Conservation (phyloP, 2,113 vertebrate species). For the Tragelaphus buxtoni region DNA sequence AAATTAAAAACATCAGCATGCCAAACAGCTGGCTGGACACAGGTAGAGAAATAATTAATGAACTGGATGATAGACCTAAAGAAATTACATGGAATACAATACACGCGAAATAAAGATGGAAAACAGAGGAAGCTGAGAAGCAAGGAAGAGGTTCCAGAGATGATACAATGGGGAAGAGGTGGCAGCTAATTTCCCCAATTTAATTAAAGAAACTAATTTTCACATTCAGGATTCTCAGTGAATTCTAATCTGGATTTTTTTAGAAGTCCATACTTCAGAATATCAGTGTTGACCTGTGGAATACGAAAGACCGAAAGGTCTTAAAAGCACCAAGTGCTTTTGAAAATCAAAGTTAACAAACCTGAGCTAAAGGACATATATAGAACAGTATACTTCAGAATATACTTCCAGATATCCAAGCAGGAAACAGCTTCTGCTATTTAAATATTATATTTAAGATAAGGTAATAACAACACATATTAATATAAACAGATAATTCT, state of each 20-base stretch:
- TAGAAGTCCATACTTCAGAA: not conserved
- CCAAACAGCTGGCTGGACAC: not conserved
- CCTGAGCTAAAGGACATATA: not conserved
- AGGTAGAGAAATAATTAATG: not conserved
- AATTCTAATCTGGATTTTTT: not conserved
- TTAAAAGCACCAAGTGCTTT: not conserved
- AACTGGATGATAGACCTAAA: not conserved
- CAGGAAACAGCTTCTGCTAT: not conserved
- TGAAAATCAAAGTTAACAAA: not conserved
- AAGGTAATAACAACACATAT: not conserved
- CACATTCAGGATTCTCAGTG: not conserved
- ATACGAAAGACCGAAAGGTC: not conserved
- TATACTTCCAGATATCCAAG: not conserved
- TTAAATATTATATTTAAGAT: not conserved
- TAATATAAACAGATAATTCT: not conserved
- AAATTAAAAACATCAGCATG: not conserved
- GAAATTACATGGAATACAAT: not conserved
- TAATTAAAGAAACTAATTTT: not conserved
- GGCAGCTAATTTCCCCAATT: not conserved
- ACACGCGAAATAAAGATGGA: not conserved
- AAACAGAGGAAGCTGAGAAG: not conserved
- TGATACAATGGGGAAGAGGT: not conserved
- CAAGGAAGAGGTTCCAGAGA: not conserved
- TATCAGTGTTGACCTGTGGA: not conserved
- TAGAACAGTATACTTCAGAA: not conserved